Conservation (phyloP, 2,888 invertebrate species). For the Mechanitis messenoides region DNA sequence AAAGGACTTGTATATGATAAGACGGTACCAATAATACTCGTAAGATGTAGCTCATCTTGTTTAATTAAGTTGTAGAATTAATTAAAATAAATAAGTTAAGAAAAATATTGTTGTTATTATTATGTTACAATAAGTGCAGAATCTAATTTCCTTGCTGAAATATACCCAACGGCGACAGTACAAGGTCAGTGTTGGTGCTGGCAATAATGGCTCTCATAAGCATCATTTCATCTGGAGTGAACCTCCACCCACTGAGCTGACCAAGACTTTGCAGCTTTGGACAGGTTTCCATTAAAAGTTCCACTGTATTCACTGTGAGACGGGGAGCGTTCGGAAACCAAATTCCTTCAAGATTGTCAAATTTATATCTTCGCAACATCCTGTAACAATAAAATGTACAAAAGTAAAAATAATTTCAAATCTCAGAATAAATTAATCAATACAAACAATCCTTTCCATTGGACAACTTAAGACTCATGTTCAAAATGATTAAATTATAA, state of each 20-base stretch:
- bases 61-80: conserved; percentile 6
- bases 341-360: conserved; percentile 79
- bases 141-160: conserved; percentile 55
- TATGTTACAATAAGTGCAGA: neutral
- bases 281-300: conserved; percentile 81
- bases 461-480: too few relatives aligned
- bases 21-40: conserved; percentile 13
- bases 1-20: neutral
- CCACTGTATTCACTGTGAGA: conserved; percentile 78
- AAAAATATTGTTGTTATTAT: too few relatives aligned
- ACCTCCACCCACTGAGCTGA: conserved; percentile 81
- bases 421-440: neutral
- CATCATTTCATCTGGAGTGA: conserved; percentile 81
- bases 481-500: too few relatives aligned
- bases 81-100: conserved; percentile 12
- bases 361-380: conserved; percentile 79
- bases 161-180: conserved; percentile 78
- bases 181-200: conserved; percentile 80
- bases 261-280: conserved; percentile 80
- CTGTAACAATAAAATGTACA: conserved; percentile 53
- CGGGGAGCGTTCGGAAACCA: conserved; percentile 83
- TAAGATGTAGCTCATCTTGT: neutral
- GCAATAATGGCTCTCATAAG: conserved; percentile 79
- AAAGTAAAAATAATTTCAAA: conserved; percentile 4
- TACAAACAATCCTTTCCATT: too few relatives aligned